Conservation (phyloP, 2,113 vertebrate species). For the Poeciliopsis turrubarensis region DNA sequence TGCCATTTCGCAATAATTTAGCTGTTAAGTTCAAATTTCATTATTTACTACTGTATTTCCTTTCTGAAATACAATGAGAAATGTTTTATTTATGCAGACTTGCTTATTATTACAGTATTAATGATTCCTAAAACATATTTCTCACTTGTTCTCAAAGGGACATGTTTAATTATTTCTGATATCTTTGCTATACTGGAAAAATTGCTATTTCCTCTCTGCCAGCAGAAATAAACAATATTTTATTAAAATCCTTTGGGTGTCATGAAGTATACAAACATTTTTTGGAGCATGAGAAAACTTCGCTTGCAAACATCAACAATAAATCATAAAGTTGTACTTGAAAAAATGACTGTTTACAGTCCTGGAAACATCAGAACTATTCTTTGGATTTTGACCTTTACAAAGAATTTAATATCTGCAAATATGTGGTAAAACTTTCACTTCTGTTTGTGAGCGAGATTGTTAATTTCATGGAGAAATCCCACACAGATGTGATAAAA, state of each 20-base stretch:
- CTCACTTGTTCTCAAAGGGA: neutral
- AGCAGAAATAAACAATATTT: neutral
- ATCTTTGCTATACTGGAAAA: neutral
- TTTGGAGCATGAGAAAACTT: neutral
- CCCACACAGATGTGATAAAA: neutral
- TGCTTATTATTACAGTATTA: neutral
- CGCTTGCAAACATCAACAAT: neutral
- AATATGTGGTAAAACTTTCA: neutral
- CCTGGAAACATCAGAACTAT: no score
- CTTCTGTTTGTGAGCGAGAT: neutral
- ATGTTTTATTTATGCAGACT: neutral
- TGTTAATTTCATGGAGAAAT: neutral
- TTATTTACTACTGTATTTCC: neutral
- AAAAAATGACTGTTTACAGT: no score
- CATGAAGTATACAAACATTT: neutral
- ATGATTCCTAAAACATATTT: neutral
- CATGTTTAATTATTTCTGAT: neutral
- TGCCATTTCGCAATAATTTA: neutral
- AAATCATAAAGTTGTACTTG: neutral
- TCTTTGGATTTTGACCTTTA: no score
- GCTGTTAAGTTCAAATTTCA: neutral
- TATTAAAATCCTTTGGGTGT: neutral
- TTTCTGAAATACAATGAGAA: conserved; percentile 24
- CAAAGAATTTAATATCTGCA: neutral
- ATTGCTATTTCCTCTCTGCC: neutral